Base-by-base conservation (phyloP, 2,113 vertebrate genomes). In the Eleginops maclovinus region DNA sequence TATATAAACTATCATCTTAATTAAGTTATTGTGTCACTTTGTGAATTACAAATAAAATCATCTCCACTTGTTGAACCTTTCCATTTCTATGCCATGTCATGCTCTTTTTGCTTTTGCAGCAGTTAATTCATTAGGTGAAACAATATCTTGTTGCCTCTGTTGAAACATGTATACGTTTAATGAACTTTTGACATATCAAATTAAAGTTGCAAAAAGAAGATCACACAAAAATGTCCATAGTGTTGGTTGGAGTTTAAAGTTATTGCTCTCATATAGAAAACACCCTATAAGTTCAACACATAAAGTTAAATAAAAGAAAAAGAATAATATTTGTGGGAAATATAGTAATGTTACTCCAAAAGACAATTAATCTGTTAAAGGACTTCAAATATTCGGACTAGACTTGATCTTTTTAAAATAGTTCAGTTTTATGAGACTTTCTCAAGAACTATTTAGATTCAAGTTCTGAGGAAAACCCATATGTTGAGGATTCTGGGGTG, bases 371-470 rank as follows among this genome's bases (percentile, higher is more conserved):
- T 26, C 1, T 55, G 36, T 31, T 70, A 10, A 68, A 44, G 44
- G 58, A 13, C 43, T 31, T 31, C 44, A 16, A 55, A 55, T 26
- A 49, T 31, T 2, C 11, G 0, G 5, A 58, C 3, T 19, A 44
- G 24, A 77, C 36, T 53, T n/a, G 61, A 16, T 58, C 4, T 51
- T n/a, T 77, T 66, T 28, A 10, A 55, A 66, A 55, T 28, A 43
- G 43, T 43, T 15, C 1, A 4, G 9, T 63, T 71, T 62, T 17
- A 63, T n/a, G 12, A 56, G 26, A 19, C 15, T 41, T 12, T 16
- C 26, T 49, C 11, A 26, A 49, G n/a, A 63, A 26, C 8, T 56
- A 28, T 64, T 64, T 56, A n/a, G 31, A 71, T 60, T 61, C 21
- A 41, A 14, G 4, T 41, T 64, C 9, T 21, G 7, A 46, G 40